A percentile compares a stretch with the other conserved stretches of the same genome.
phyloP scores from a whole-genome alignment of 2,888 invertebrate genomes.

The Melipona beecheii region DNA sequence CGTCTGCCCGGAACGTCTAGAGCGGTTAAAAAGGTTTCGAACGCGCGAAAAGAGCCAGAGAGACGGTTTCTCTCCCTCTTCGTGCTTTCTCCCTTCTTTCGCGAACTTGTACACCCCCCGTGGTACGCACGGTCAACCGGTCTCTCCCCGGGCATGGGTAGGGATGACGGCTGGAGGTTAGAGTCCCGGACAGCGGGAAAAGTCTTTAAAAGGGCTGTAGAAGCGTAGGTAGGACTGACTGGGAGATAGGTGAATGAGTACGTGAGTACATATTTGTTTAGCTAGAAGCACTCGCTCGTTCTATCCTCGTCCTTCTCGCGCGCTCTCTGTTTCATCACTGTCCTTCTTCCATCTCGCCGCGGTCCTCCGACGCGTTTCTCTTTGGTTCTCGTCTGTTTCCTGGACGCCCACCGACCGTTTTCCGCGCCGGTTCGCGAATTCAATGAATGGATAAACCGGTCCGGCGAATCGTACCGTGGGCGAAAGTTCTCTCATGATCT shows the following conservation, averaged over 20 bases:
- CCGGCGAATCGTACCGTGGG: conserved; percentile 65
- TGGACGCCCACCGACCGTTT: conserved; percentile 45
- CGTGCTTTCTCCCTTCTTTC: conserved; percentile 18
- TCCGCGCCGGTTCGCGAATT: conserved; percentile 65
- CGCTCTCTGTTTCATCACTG: conserved; percentile 37
- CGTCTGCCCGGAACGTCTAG: conserved; percentile 40
- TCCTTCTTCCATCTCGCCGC: conserved; percentile 38
- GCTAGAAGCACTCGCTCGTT: conserved; percentile 82
- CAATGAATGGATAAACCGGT: conserved; percentile 77
- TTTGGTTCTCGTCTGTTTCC: conserved; percentile 13
- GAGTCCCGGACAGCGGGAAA: conserved; percentile 75
- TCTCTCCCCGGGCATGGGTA: not conserved
- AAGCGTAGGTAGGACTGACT: conserved; percentile 74
- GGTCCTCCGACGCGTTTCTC: conserved; percentile 31
- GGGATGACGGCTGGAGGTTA: conserved; percentile 48
- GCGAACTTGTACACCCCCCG: conserved; percentile 18
- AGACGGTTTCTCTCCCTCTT: not conserved
- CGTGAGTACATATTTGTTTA: conserved; percentile 84
- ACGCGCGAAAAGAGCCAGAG: conserved; percentile 37
- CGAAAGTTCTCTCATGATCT: conserved; percentile 57
- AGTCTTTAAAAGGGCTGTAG: conserved; percentile 81
- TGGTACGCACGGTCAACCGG: conserved; percentile 24
- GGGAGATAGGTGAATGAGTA: conserved; percentile 83
- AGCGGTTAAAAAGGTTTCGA: conserved; percentile 55
- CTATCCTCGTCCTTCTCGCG: conserved; percentile 60